Base-by-base conservation (phyloP, 1,140 invertebrate species). In the Macrobrachium rosenbergii region DNA sequence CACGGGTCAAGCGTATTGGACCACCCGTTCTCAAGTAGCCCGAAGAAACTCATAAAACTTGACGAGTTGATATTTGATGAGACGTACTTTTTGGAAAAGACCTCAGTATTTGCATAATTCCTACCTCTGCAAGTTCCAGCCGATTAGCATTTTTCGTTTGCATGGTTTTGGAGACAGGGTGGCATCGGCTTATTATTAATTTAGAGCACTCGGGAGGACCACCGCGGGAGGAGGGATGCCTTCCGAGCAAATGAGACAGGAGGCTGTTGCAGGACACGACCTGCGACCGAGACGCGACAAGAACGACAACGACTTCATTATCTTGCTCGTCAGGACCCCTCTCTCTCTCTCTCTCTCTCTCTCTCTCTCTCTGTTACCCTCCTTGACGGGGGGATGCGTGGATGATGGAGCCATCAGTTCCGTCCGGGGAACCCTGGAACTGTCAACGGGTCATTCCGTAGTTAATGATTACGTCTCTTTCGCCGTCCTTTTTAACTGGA, bases 41-140 rank as follows among this genome's bases (percentile, higher is more conserved):
- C 75, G 59, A 58, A 84, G 83, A 67, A 76, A 77, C 83, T 37
- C 83, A 78, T 84, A 84, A 84, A 84, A 84, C 58, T 75, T 78
- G 83, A 84, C 60, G 73, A 78, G 75, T 84, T 84, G 73, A 84
- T 84, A 84, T 84, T 84, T 84, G 83, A 84, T 84, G 83, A 84
- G 83, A 84, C 83, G 83, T 59, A 77, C 75, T 75, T 58, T 52
- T 52, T 84, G 69, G 83, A 84, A 77, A 64, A 62, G 62, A 78
- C 59, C 75, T 45, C 28, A 58, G 21, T 43, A 84, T 84, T 84
- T 84, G 83, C 83, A 84, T 84, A 84, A 84, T 84, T 84, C 62
- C 83, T 84, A 84, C 75, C 73, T 84, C 83, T 84, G 83, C 73
- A 28, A n/a, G 60, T 43, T 43, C 43, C 43, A n/a, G 43, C 59